These are phyloP conservation scores for Nerophis ophidion DNA, from an alignment of 2,113 vertebrate genomes.

Conservation along the genomic window DNA sequence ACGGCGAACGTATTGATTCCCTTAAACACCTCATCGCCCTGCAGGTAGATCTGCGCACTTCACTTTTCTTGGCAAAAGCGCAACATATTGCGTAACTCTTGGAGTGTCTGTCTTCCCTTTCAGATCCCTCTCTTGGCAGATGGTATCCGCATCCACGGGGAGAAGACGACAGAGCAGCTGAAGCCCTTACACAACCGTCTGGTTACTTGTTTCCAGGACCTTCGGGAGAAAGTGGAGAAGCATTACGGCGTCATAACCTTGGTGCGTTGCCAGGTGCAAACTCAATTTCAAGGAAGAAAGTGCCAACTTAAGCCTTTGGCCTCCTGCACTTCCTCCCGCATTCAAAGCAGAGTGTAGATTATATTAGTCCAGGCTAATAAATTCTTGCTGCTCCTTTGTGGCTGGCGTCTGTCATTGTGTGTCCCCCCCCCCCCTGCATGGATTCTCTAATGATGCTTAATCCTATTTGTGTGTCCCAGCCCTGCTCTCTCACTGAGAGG, in stretches of 20 bases:
- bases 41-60: conserved; percentile 71
- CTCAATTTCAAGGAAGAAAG: conserved; percentile 53
- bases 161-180: conserved; percentile 89
- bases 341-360: conserved; percentile 49
- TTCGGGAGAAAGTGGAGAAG: conserved; percentile 88
- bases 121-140: conserved; percentile 89
- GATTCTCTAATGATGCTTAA: conserved; percentile 49
- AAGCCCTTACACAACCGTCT: conserved; percentile 85
- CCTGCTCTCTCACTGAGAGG: conserved; percentile 77
- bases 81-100: conserved; percentile 8
- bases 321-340: conserved; percentile 43
- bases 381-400: conserved; percentile 40
- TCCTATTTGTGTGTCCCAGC: conserved; percentile 73
- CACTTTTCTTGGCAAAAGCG: conserved; percentile 9
- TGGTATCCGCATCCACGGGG: conserved; percentile 87
- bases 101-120: conserved; percentile 6
- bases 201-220: conserved; percentile 83
- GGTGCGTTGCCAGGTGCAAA: conserved; percentile 70
- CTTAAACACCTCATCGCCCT: conserved; percentile 90
- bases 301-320: conserved; percentile 52
- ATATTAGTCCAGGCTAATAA: conserved; percentile 52
- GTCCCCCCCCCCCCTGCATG: conserved; percentile 53
- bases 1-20: conserved; percentile 83
- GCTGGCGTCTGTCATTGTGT: conserved; percentile 43
- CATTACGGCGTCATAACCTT: conserved; percentile 89